Base-by-base conservation (phyloP, 2,888 invertebrate species). In the Hybos culiciformis region DNA sequence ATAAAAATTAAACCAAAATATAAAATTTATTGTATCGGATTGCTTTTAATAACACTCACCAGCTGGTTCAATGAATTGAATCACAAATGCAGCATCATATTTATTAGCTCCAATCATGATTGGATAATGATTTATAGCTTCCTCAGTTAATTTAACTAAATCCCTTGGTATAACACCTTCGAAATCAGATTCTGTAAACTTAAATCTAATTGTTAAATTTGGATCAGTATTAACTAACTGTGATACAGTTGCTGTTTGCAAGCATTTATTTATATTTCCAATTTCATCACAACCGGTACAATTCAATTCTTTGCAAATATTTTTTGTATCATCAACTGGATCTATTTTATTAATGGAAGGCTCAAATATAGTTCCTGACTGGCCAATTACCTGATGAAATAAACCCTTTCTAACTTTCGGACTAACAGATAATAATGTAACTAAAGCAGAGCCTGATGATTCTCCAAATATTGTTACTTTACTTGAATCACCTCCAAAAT, bases 401-500 rank as follows among this genome's bases (percentile, higher is more conserved):
- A 71, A 54, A 17, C 46, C 47, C 5, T 39, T 18, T 1, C 48
- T 44, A 9, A 63, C 63, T 21, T 58, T 51, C 9, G 70, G 70
- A 53, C 69, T 70, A 12, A 67, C 46, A 29, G 68, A 44, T 42
- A 72, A 54, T 2, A 67, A 56, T 5, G 68, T 67, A 0, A 69
- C 66, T 2, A 72, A 64, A 4, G 59, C 64, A 1, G 65, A 66
- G 7, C 74, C 74, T 2, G 73, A 70, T 47, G 72, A 72, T 52
- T 74, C 71, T 2, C 73, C 72, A 46, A 71, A 66, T 31, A 73
- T 58, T 2, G 73, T 73, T 1, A 74, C 67, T 32, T 56, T 53
- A 1, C 53, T 47, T 11, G 69, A 62, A 56, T 73, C 66, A 4
- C 74, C 74, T 14, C 73, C 71, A 48, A 74, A 74, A 11, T 52